Conservation (phyloP, 2,113 vertebrate genomes). For the Psilopogon haemacephalus region DNA sequence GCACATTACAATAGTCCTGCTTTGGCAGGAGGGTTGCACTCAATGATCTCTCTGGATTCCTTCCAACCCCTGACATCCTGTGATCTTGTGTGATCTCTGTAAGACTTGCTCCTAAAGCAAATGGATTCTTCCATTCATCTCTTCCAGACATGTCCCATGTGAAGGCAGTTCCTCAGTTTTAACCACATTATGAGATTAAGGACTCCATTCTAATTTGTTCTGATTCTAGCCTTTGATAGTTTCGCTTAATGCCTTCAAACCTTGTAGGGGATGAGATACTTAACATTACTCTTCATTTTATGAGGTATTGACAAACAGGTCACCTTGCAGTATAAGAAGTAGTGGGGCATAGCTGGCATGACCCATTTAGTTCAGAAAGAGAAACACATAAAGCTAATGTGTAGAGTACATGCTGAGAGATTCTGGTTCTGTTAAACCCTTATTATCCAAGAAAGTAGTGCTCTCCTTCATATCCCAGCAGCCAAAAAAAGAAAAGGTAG, state of each 20-base stretch:
- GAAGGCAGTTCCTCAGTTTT: background rate
- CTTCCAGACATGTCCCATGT: background rate
- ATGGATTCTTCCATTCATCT: background rate
- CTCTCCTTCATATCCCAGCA: background rate
- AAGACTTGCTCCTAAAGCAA: background rate
- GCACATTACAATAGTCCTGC: background rate
- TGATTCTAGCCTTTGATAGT: background rate
- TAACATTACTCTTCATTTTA: background rate
- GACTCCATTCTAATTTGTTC: background rate
- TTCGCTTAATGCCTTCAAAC: background rate
- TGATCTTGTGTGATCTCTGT: too few species aligned
- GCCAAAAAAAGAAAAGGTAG: background rate
- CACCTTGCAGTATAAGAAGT: background rate
- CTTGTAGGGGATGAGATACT: background rate
- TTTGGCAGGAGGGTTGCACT: too few species aligned
- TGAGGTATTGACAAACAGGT: accelerated
- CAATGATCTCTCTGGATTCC: too few species aligned
- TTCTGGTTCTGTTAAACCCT: background rate
- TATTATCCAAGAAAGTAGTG: background rate
- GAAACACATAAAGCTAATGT: background rate
- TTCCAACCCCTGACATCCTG: too few species aligned
- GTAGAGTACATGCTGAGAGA: background rate
- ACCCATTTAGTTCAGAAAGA: background rate
- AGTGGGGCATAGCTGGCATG: background rate
- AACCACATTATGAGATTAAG: background rate